Conservation (phyloP, 1,140 invertebrate genomes). For the Caenorhabditis brenneri region DNA sequence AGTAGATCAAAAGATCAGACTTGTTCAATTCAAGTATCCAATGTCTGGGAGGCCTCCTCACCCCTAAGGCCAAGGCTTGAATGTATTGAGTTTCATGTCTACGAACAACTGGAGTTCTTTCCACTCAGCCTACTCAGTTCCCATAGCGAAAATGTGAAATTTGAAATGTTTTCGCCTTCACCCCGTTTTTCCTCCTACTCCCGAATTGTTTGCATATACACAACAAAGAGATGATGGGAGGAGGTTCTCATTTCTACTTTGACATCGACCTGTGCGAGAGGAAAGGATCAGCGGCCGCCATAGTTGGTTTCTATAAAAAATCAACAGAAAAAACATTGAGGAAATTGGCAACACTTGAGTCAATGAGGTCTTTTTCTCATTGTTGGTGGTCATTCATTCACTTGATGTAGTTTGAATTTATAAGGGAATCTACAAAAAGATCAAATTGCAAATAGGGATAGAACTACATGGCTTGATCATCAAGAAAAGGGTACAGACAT, state of each 20-base stretch:
- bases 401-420: not conserved
- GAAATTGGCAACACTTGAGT: constrained; percentile 29
- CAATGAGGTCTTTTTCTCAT: not conserved
- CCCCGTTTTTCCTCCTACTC: not conserved
- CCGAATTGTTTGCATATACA: constrained; percentile 1
- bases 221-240: not conserved
- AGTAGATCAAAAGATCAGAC: constrained; percentile 26
- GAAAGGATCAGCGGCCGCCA: not conserved
- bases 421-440: not conserved
- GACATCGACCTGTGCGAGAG: constrained; percentile 4
- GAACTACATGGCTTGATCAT: too few relatives aligned
- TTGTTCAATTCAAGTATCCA: constrained; percentile 39
- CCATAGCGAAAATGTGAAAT: not conserved
- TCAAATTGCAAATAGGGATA: too few relatives aligned
- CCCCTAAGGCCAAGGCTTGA: too few relatives aligned
- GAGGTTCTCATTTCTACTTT: constrained; percentile 8
- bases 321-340: not conserved
- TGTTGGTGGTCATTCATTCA: not conserved
- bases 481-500: too few relatives aligned
- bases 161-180: not conserved
- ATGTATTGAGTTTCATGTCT: constrained; percentile 4
- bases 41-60: not conserved
- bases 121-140: not conserved
- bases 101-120: not conserved
- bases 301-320: not conserved